Evolutionary conservation across 2,113 vertebrate species (phyloP).

Genomic region (Cariama cristata): DNA sequence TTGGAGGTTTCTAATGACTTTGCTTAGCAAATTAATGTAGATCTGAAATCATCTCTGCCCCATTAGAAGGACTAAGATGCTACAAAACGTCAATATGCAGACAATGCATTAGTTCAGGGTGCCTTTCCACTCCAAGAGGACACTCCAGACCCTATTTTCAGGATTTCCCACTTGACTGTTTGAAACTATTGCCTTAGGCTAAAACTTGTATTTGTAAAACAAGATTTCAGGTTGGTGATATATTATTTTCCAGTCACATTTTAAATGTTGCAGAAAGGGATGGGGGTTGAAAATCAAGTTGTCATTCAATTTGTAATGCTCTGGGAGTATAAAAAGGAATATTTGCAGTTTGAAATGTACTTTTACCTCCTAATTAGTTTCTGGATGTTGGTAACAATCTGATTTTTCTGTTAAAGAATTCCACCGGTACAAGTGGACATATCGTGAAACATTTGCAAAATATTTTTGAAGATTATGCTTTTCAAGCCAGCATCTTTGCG

Average conservation of each 20-base stretch:
- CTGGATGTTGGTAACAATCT: conserved; percentile 27
- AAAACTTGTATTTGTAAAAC: conserved; percentile 51
- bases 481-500: background rate
- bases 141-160: conserved; percentile 2
- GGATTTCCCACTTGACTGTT: background rate
- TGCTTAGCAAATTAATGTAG: conserved; percentile 3
- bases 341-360: background rate
- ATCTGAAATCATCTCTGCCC: background rate
- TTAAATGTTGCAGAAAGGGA: background rate
- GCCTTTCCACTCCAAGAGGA: background rate
- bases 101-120: background rate
- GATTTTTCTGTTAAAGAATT: conserved; percentile 37
- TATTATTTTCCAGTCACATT: conserved; percentile 45
- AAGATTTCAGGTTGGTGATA: conserved; percentile 36
- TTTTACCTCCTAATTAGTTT: conserved; percentile 51
- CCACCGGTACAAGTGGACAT: background rate
- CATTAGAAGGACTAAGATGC: background rate
- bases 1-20: conserved; percentile 20
- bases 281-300: conserved; percentile 21
- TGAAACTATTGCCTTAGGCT: conserved; percentile 44
- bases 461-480: background rate
- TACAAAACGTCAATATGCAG: background rate
- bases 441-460: background rate
- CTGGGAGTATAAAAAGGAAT: conserved; percentile 1
- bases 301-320: conserved; percentile 23